Percentiles rank a stretch among this genome's conserved stretches.
Conservation (phyloP, 2,888 invertebrate genomes). For the Plebejus argus region DNA sequence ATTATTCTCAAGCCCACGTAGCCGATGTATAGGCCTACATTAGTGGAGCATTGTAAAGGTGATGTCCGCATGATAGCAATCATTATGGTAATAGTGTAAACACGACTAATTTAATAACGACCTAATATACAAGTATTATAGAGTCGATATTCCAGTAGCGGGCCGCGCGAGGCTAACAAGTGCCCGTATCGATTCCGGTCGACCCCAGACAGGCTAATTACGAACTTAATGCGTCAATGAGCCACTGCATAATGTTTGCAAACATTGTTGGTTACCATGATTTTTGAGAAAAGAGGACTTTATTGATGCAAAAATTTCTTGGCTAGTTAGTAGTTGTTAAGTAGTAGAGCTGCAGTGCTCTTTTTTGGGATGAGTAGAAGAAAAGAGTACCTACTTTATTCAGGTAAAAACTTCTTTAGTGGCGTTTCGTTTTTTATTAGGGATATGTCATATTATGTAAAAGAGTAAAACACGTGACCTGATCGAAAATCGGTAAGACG, state of each 20-base stretch:
- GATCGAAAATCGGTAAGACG: no score
- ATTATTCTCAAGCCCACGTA: neutral
- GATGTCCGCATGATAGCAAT: constrained; percentile 10
- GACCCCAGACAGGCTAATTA: constrained; percentile 44
- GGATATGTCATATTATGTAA: no score
- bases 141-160: constrained; percentile 2
- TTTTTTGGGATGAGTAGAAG: no score
- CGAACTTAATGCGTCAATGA: constrained; percentile 47
- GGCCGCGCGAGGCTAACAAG: constrained; percentile 22
- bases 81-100: constrained; percentile 12
- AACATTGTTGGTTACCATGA: neutral
- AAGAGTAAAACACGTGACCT: no score
- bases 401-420: no score
- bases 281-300: neutral
- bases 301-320: neutral
- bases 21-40: neutral
- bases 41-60: constrained; percentile 13
- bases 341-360: no score
- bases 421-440: no score
- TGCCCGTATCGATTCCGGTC: constrained; percentile 35
- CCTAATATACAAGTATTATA: neutral
- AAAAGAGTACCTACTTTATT: no score
- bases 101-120: constrained; percentile 13
- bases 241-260: constrained; percentile 27
- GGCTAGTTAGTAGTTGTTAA: no score